A percentile compares a stretch with the other conserved stretches of the same genome.
These are phyloP conservation scores for Pangasius larnaudii DNA, from an alignment of 2,797 vertebrate species.

Conservation along the genomic window DNA sequence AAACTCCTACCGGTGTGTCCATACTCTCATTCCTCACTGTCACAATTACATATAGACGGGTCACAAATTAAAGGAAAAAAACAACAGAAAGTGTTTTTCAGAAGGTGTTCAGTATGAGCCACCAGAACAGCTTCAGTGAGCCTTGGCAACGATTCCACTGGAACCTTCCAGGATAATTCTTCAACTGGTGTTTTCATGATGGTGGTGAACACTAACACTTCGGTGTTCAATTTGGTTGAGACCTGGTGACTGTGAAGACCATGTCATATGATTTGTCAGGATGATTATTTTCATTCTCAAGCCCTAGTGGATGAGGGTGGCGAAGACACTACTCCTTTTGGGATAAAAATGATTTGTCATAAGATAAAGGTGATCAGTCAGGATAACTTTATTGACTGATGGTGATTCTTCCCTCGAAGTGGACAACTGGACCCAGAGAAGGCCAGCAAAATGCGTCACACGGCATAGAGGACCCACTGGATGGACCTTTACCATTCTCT, in stretches of 20 bases:
- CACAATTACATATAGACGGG: not conserved
- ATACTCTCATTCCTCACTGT: not conserved
- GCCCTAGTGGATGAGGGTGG: not conserved
- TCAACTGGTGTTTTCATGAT: not conserved
- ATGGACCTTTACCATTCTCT: not conserved
- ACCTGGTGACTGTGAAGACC: not conserved
- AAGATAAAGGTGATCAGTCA: not conserved
- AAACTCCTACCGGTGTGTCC: not conserved
- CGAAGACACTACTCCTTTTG: not conserved
- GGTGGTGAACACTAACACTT: not conserved
- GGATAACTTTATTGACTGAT: not conserved
- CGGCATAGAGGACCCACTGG: not conserved
- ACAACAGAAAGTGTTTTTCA: no score
- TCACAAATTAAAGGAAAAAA: not conserved
- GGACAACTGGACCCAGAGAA: not conserved
- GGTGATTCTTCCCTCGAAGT: not conserved
- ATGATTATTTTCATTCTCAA: not conserved
- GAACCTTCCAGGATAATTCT: not conserved
- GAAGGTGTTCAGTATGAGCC: not conserved
- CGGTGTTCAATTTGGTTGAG: not conserved
- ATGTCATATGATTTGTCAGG: not conserved
- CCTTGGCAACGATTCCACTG: not conserved
- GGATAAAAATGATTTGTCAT: no score
- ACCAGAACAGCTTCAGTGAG: not conserved
- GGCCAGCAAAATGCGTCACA: not conserved